A percentile compares a stretch with the other conserved stretches of the same genome.
These are phyloP conservation scores for Zaprionus africanus DNA, from an alignment of 1,140 invertebrate genomes.

Conservation along the genomic window DNA sequence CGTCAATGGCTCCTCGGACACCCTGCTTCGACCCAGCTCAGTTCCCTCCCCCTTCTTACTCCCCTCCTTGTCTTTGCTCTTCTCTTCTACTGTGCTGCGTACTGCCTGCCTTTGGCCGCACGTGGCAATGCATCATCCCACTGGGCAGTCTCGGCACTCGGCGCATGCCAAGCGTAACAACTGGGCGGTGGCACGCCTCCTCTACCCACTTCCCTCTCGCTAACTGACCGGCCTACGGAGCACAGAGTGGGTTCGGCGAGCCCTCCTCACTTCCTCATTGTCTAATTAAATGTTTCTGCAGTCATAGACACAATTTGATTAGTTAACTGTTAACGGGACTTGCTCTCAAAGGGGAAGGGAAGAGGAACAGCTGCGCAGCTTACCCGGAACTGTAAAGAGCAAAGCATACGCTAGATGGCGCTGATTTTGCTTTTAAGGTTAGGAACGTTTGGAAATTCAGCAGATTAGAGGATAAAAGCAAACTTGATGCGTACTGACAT, in stretches of 20 bases:
- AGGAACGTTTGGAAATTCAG: not conserved
- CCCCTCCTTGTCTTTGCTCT: not conserved
- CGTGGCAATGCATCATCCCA: constrained; percentile 37
- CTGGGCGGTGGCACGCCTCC: constrained; percentile 37
- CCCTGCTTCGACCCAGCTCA: constrained; percentile 9
- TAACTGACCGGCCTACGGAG: not conserved
- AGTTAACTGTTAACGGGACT: constrained; percentile 54
- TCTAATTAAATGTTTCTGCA: constrained; percentile 65
- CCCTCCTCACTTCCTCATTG: constrained; percentile 42
- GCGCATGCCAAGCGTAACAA: constrained; percentile 50
- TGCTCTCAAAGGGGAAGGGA: not conserved
- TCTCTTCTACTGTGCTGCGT: not conserved
- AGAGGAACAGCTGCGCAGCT: not conserved
- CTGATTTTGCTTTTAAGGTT: not conserved
- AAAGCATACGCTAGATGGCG: not conserved
- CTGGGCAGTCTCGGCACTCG: constrained; percentile 14
- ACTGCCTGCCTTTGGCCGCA: constrained; percentile 16
- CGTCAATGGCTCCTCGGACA: constrained; percentile 13
- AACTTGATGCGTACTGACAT: not conserved
- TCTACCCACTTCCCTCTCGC: not conserved
- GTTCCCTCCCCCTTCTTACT: too few species aligned
- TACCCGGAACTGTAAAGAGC: not conserved
- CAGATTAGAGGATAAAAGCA: not conserved
- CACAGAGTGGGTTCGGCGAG: not conserved
- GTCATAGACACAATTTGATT: constrained; percentile 49